Percentiles rank a stretch among this genome's conserved stretches.
Evolutionary conservation across 2,113 vertebrate genomes (phyloP).

Genomic region (Callospermophilus lateralis): DNA sequence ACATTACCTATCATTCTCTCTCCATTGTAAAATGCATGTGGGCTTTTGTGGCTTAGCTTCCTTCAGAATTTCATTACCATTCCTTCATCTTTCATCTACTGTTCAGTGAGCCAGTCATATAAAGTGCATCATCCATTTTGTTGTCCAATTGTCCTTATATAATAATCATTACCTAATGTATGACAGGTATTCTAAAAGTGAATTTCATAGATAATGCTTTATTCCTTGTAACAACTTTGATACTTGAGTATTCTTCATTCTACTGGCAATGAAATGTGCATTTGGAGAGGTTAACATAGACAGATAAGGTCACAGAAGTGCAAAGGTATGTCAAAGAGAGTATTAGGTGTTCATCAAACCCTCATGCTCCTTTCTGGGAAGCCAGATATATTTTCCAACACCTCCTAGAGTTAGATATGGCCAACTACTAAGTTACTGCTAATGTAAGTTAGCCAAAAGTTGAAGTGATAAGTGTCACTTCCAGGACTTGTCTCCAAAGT

Average conservation of each 20-base stretch:
- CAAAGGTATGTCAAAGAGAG: neutral
- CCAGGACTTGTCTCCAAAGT: neutral
- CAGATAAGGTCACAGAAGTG: neutral
- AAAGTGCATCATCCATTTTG: neutral
- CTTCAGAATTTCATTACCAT: neutral
- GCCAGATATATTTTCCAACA: neutral
- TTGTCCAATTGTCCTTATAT: neutral
- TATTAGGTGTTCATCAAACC: neutral
- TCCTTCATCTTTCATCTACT: neutral
- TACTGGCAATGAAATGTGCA: neutral
- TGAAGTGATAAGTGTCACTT: neutral
- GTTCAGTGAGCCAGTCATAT: neutral
- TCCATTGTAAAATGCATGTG: neutral
- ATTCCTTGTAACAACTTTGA: neutral
- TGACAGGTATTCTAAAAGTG: neutral
- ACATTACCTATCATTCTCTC: neutral
- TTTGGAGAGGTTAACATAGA: neutral
- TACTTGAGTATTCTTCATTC: neutral
- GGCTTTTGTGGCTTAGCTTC: neutral
- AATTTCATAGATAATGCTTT: neutral
- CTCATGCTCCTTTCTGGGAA: neutral
- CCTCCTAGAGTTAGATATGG: neutral
- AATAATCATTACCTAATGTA: neutral
- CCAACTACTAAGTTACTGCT: neutral
- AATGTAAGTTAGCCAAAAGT: neutral